Evolutionary conservation across 2,113 vertebrate species (phyloP), one percentile per base, ranked within the genome.

Genomic region (Grammomys dolichurus): DNA sequence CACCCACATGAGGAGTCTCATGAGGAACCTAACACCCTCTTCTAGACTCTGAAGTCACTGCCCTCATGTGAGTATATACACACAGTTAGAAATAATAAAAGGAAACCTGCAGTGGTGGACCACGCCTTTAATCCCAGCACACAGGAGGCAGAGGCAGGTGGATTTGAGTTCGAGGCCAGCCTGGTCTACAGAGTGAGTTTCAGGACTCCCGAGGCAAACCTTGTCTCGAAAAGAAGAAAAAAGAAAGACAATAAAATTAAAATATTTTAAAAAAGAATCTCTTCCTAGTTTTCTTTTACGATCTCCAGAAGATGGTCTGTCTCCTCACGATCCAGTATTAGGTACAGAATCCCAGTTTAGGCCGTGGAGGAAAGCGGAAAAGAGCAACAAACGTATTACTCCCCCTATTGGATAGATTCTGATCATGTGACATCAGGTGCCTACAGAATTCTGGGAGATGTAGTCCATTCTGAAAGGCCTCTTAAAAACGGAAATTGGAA

Each of bases 401-500:
- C 14, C 14, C 5, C 12, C 22, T 58, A 69, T 75, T 69, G 67
- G 92, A 1, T 31, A 24, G n/a, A 75, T 81, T 26, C 1, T 9
- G 12, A 36, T 87, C 54, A 90, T 28, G 65, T 65, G 80, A 72
- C 63, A 54, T 6, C 0, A 7, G 4, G 1, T 54, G 16, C 73
- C 43, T 56, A 28, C 7, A 67, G 56, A 17, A 33, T 16, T 0
- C 40, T 70, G 89, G 87, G 91, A 96, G 90, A 93, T 87, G 87
- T 87, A 93, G 80, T 96, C 7, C 76, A 31, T 31, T 48, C 19
- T 20, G 43, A 19, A n/a, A 26, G 43, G 72, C 72, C 31, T 6
- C 9, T 36, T 84, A 76, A 81, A 81, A 65, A 89, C 14, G 24
- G 26, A 26, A 76, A 54, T 36, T 24, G 60, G 60, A 63, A 63